Conservation (phyloP, 2,888 invertebrate genomes). For the Lepidochitona cinerea region DNA sequence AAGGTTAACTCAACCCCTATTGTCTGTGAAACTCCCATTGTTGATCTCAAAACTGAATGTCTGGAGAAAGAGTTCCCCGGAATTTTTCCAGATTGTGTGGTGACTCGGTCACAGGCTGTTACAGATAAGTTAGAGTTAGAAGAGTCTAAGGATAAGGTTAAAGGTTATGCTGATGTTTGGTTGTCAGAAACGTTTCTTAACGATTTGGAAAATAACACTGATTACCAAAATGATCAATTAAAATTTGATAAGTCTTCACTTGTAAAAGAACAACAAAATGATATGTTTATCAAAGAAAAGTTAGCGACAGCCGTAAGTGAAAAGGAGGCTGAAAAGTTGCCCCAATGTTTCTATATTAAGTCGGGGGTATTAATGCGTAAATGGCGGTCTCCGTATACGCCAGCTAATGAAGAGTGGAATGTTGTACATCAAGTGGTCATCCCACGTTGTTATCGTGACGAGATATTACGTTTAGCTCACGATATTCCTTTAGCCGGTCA, state of each 20-base stretch:
- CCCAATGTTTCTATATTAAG: conserved; percentile 3
- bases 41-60: neutral
- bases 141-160: too few relatives aligned
- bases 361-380: conserved; percentile 12
- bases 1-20: neutral
- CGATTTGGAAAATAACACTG: neutral
- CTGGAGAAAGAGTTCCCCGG: neutral
- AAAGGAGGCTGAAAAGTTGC: neutral
- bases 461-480: conserved; percentile 10
- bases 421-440: neutral
- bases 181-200: neutral
- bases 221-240: too few relatives aligned
- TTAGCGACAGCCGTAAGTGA: neutral
- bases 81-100: conserved; percentile 1
- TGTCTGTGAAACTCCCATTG: neutral
- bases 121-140: too few relatives aligned
- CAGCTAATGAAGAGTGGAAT: conserved; percentile 6
- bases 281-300: neutral
- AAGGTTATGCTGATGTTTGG: too few relatives aligned
- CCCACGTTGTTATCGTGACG: neutral
- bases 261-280: neutral
- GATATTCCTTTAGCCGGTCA: conserved; percentile 8
- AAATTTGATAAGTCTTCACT: too few relatives aligned
- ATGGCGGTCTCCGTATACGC: conserved; percentile 3
- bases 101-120: neutral